These are phyloP conservation scores for Petroica traversi DNA, from an alignment of 2,113 vertebrate species.

Conservation along the genomic window DNA sequence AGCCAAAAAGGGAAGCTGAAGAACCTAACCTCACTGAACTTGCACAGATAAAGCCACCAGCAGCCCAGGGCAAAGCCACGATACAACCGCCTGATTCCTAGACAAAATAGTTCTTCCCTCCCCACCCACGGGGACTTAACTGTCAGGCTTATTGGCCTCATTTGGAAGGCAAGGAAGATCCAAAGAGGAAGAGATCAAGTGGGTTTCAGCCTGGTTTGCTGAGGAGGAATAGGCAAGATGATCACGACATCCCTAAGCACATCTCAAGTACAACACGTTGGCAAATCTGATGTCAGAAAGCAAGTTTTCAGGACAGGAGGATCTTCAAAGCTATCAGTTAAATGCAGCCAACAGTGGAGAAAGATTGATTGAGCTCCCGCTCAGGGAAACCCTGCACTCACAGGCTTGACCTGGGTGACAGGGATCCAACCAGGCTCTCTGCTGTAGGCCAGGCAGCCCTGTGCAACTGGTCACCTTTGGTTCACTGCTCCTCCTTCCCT, in stretches of 20 bases:
- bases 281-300: not conserved
- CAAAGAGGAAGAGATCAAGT: not conserved
- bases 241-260: not conserved
- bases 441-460: not conserved
- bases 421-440: not conserved
- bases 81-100: not conserved
- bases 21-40: slow-evolving; percentile 25
- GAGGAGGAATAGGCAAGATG: not conserved
- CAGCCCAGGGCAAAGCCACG: not conserved
- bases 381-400: not conserved
- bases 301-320: not conserved
- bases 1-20: slow-evolving; percentile 25
- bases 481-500: not conserved
- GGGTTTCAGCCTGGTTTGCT: not conserved
- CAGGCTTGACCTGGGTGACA: not conserved
- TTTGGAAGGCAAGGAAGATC: not conserved
- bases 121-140: not conserved
- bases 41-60: not conserved
- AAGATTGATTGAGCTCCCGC: not conserved
- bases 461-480: not conserved
- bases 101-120: not conserved
- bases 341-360: not conserved
- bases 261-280: not conserved
- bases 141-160: not conserved
- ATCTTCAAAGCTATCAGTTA: not conserved